Conservation (phyloP, 2,113 vertebrate species). For the Cromileptes altivelis region DNA sequence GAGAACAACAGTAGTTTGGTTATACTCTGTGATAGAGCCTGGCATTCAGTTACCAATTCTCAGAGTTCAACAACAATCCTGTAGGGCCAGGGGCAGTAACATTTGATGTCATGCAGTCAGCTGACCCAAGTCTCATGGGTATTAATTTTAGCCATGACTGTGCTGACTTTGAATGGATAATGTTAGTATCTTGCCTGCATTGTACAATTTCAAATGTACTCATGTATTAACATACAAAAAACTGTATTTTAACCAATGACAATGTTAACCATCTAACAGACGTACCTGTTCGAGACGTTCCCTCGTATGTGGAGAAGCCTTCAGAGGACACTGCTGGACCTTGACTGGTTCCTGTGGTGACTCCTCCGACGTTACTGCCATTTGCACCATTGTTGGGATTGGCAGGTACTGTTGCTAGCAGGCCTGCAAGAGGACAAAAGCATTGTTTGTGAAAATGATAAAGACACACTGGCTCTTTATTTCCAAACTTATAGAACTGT, state of each 20-base stretch:
- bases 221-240: neutral
- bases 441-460: neutral
- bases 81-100: neutral
- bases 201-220: neutral
- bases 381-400: conserved; percentile 78
- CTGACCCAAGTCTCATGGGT: neutral
- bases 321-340: conserved; percentile 78
- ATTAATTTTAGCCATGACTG: neutral
- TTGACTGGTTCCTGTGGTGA: conserved; percentile 68
- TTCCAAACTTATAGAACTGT: neutral
- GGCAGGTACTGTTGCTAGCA: conserved; percentile 92
- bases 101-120: neutral
- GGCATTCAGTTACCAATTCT: neutral
- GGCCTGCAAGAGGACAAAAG: conserved; percentile 80
- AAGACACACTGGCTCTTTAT: neutral
- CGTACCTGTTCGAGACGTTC: conserved; percentile 75
- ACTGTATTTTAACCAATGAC: neutral
- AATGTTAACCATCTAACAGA: neutral
- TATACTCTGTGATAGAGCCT: neutral
- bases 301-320: conserved; percentile 76
- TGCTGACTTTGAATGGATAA: neutral
- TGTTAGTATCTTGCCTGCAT: neutral
- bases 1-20: conserved; percentile 11
- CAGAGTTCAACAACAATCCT: neutral
- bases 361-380: conserved; percentile 81